These are phyloP conservation scores for Cybosia mesomella DNA, from an alignment of 2,888 invertebrate species.

Conservation along the genomic window DNA sequence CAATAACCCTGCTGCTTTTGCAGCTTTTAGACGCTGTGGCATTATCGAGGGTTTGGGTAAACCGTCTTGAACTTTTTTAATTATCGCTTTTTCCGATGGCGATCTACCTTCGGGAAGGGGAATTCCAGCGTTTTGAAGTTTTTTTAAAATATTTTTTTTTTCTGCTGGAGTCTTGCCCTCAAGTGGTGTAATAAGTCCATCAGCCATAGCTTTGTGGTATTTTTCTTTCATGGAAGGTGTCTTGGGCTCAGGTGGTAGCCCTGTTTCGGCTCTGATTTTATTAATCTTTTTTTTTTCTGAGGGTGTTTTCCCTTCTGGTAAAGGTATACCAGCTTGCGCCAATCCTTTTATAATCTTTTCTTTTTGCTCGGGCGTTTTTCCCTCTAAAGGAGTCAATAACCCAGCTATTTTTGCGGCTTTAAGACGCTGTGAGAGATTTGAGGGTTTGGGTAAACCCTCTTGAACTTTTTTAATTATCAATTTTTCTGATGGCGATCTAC, in stretches of 20 bases:
- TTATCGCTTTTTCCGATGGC: conserved; percentile 28
- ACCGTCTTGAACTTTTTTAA: conserved; percentile 35
- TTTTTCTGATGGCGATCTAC: conserved; percentile 27
- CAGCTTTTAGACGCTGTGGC: not conserved
- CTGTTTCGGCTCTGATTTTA: conserved; percentile 37
- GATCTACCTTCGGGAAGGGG: too few relatives aligned
- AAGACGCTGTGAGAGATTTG: not conserved
- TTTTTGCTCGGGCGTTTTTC: conserved; percentile 49
- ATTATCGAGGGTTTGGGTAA: conserved; percentile 24
- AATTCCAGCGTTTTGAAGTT: not conserved
- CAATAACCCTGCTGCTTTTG: conserved; percentile 6
- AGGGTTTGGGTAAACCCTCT: not conserved
- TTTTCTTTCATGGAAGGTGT: conserved; percentile 4
- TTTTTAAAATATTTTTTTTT: conserved; percentile 2
- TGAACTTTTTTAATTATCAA: not conserved
- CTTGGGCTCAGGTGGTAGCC: conserved; percentile 28
- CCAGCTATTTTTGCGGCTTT: conserved; percentile 23
- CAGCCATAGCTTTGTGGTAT: not conserved
- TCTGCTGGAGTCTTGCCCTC: conserved; percentile 6
- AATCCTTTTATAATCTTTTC: conserved; percentile 48
- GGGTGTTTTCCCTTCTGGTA: conserved; percentile 5
- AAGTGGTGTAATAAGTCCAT: conserved; percentile 6
- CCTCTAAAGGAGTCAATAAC: conserved; percentile 42
- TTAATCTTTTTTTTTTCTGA: not conserved
- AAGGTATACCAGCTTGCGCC: conserved; percentile 18